Evolutionary conservation across 1,140 invertebrate species (phyloP), one percentile per base, ranked within the genome.

Genomic region (Rhyzopertha dominica): DNA sequence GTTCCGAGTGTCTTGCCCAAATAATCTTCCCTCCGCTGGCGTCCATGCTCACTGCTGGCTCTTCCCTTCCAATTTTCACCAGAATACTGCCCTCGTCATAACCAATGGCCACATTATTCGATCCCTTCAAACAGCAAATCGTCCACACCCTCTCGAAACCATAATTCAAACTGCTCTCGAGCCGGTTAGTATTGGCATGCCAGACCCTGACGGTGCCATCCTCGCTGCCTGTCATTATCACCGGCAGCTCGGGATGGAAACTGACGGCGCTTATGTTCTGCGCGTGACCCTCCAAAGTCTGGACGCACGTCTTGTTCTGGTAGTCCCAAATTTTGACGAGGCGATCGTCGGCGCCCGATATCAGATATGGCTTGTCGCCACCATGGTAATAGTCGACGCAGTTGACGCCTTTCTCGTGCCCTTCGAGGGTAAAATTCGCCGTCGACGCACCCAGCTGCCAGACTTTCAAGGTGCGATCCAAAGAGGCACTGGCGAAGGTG

Each of bases 311-410:
- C 72, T 99, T 99, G 68, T 98, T 99, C 66, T 98, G 89, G 68
- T 99, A 99, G 67, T 99, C 97, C 97, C 97, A 99, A 52, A 99
- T 98, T 73, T 98, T 99, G 0, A 98, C 93, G 1, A 92, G 75
- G 29, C 90, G 81, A 68, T 99, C 97, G 69, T 99, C 97, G 31
- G 95, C 95, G 12, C 96, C 97, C 40, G 96, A 99, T 61, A 99
- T 98, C 14, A 99, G 74, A 67, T 99, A 99, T 0, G 97, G 97
- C 61, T 99, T 99, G 62, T 99, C 97, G 35, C 62, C 95, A n/a
- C 92, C 94, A 64, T 97, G 89, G 66, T 98, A 99, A 66, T 99
- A 99, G 69, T 99, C 95, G 0, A 99, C 91, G 70, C 95, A 98
- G 66, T 99, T 99, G 0, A 99, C 93, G 95, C 91, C 29, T 66